A percentile compares a stretch with the other conserved stretches of the same genome.
Evolutionary conservation across 2,888 invertebrate species (phyloP).

Genomic region (Cryptocheilus praepositus): DNA sequence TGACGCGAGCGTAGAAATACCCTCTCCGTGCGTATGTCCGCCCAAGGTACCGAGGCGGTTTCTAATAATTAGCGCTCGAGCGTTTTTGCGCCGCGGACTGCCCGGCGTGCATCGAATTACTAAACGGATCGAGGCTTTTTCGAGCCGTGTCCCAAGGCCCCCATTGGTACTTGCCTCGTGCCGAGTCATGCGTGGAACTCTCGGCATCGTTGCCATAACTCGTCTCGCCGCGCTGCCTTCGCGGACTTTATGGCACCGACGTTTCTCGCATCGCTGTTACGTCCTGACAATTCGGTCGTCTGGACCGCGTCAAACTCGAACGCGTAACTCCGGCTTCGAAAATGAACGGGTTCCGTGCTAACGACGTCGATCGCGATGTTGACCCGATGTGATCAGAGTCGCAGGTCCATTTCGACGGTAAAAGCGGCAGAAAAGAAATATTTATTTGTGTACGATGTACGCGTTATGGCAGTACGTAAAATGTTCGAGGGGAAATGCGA

Average conservation of each 20-base stretch:
- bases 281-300: conserved; percentile 51
- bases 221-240: conserved; percentile 55
- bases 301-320: neutral
- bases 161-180: conserved; percentile 48
- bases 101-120: conserved; percentile 35
- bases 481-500: no score
- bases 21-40: neutral
- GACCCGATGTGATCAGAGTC: no score
- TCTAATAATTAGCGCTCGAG: conserved; percentile 48
- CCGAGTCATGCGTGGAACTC: conserved; percentile 60
- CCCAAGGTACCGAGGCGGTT: conserved; percentile 14
- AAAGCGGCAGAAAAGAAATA: no score
- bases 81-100: conserved; percentile 24
- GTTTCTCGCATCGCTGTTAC: conserved; percentile 34
- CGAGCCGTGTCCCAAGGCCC: conserved; percentile 44
- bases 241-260: conserved; percentile 52
- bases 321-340: neutral
- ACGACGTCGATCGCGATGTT: no score
- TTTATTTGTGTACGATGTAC: no score
- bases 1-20: no score
- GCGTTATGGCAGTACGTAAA: no score
- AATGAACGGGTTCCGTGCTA: no score
- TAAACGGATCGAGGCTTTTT: conserved; percentile 40
- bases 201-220: conserved; percentile 56
- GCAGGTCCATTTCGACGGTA: no score